Evolutionary conservation across 2,888 invertebrate species (phyloP).

Genomic region (Pristionchus japonicus): DNA sequence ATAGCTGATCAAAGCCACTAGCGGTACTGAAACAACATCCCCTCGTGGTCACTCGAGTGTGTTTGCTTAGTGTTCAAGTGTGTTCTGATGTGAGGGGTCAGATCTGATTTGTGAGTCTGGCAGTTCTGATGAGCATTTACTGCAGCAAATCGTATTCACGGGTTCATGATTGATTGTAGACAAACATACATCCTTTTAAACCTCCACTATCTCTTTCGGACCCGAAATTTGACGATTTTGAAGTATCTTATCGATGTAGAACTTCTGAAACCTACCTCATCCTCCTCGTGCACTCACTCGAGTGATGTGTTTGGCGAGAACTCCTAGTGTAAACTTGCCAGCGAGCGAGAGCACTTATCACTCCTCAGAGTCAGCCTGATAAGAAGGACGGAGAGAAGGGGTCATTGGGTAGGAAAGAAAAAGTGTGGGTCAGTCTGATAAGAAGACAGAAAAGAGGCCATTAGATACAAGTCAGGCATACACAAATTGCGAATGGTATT

Average conservation of each 20-base stretch:
- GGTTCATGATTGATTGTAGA: no score
- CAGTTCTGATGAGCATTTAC: no score
- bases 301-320: not conserved
- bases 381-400: not conserved
- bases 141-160: no score
- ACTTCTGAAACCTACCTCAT: not conserved
- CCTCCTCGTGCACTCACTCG: not conserved
- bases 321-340: not conserved
- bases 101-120: no score
- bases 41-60: slow-evolving; percentile 26
- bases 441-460: no score
- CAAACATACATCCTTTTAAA: no score
- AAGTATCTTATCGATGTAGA: not conserved
- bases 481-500: no score
- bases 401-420: no score
- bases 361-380: not conserved
- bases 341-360: not conserved
- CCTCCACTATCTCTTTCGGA: no score
- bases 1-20: slow-evolving; percentile 20
- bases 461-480: no score
- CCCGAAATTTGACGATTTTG: no score
- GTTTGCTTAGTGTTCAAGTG: slow-evolving; percentile 30
- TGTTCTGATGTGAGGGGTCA: not conserved
- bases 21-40: slow-evolving; percentile 43
- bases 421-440: no score